A percentile compares a stretch with the other conserved stretches of the same genome.
phyloP scores from a whole-genome alignment of 2,113 vertebrate species.

The Baryphthengus martii region DNA sequence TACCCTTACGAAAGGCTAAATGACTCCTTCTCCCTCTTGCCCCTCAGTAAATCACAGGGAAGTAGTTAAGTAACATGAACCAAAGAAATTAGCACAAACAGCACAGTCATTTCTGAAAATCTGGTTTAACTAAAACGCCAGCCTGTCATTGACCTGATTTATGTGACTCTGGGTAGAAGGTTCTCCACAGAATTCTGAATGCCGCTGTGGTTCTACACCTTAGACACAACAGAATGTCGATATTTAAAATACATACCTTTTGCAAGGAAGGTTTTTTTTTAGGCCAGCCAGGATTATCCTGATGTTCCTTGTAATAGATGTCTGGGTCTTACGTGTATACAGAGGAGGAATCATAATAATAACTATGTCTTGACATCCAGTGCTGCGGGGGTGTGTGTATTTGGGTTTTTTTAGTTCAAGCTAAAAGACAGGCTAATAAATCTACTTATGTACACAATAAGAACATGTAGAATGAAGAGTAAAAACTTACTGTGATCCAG shows the following conservation, averaged over 20 bases:
- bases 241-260: not conserved
- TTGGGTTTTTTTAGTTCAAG: not conserved
- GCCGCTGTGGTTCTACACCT: not conserved
- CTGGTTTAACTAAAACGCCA: not conserved
- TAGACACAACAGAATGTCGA: not conserved
- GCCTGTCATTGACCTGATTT: conserved; percentile 8
- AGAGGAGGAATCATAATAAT: not conserved
- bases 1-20: not conserved
- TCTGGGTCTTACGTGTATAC: not conserved
- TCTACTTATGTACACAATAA: not conserved
- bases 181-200: not conserved
- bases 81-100: conserved; percentile 15
- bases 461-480: not conserved
- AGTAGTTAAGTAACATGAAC: not conserved
- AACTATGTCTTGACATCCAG: not conserved
- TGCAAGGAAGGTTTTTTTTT: not conserved
- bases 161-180: not conserved
- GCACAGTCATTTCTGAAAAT: not conserved
- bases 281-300: not conserved
- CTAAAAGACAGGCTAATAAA: not conserved
- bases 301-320: not conserved
- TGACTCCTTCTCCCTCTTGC: not conserved
- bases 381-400: too few relatives aligned
- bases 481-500: not conserved
- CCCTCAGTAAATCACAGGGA: conserved; percentile 10